Percentiles rank a stretch among this genome's conserved stretches.
phyloP scores from a whole-genome alignment of 2,113 vertebrate species.

The Hystrix brachyura region DNA sequence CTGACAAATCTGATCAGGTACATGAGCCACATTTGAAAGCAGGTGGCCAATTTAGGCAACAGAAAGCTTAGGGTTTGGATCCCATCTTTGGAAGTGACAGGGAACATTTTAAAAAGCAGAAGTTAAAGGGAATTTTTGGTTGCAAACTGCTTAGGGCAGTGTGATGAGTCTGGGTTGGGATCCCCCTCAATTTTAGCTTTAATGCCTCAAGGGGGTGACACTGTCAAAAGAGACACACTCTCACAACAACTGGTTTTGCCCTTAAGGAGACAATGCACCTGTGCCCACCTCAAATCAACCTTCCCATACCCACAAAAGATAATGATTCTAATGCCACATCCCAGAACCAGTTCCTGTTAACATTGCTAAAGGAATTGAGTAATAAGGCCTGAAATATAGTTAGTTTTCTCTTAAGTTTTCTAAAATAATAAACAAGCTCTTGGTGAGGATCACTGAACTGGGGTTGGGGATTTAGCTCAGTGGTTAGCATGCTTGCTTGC shows the following conservation, averaged over 20 bases:
- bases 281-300: background rate
- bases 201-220: background rate
- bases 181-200: background rate
- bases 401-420: conserved; percentile 12
- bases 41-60: background rate
- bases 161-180: conserved; percentile 42
- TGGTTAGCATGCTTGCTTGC: too few relatives aligned
- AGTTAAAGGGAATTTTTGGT: conserved; percentile 28
- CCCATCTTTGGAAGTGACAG: conserved; percentile 35
- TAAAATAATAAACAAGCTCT: background rate
- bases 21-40: background rate
- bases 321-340: background rate
- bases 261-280: background rate
- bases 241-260: background rate
- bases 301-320: background rate
- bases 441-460: background rate
- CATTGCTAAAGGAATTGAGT: conserved; percentile 22
- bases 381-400: background rate
- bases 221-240: background rate
- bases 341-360: background rate
- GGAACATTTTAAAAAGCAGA: background rate
- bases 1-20: background rate
- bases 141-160: conserved; percentile 33
- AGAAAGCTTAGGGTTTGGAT: background rate
- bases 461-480: background rate